phyloP scores from a whole-genome alignment of 1,140 invertebrate species.

The Frieseomelitta varia region DNA sequence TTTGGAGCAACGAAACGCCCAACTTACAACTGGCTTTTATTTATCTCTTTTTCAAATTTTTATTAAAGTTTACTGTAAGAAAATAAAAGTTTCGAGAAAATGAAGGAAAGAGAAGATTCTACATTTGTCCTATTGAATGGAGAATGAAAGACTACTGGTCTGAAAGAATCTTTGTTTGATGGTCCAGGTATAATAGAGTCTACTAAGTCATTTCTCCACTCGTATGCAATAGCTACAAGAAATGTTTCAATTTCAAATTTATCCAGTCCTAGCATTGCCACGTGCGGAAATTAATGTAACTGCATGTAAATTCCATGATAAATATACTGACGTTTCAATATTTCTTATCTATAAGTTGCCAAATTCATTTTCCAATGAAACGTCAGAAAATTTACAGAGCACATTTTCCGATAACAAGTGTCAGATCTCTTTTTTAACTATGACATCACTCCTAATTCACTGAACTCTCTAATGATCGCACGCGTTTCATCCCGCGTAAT shows the following conservation, averaged over 20 bases:
- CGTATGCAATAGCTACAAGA: background rate
- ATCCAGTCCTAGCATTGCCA: background rate
- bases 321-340: no score
- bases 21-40: no score
- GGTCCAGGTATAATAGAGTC: background rate
- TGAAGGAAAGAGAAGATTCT: background rate
- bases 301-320: no score
- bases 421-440: background rate
- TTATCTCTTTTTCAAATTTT: background rate
- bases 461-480: background rate
- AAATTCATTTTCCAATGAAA: background rate
- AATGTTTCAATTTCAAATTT: background rate
- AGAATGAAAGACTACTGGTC: background rate
- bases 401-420: background rate
- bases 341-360: background rate
- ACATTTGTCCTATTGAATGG: background rate
- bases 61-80: no score
- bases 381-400: background rate
- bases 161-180: background rate
- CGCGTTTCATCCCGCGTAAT: background rate
- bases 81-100: background rate
- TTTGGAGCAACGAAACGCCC: background rate
- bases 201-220: no score
- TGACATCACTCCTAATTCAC: background rate
- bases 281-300: background rate